Base-by-base conservation (phyloP, 2,888 invertebrate genomes). In the Ceramica pisi region DNA sequence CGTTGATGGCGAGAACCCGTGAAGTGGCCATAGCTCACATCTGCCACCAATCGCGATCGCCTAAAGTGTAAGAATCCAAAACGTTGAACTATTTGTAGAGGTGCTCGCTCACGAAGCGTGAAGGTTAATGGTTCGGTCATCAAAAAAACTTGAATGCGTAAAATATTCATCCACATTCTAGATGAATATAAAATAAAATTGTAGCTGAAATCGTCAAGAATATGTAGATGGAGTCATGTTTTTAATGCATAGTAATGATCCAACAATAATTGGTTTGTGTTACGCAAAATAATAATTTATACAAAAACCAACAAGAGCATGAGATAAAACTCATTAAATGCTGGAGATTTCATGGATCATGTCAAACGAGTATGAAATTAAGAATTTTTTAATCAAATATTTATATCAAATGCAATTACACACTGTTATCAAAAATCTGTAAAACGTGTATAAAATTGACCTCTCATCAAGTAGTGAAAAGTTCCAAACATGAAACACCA, bases 1-100 rank as follows among this genome's bases (percentile, higher is more conserved):
- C 67, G 70, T 76, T 64, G 79, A 71, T 56, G 61, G 72, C 67
- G 55, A 21, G 62, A 67, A 35, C 50, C 51, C 6, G 44, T 72
- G 53, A 66, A 76, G 74, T 69, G 69, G 67, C 55, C 23, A 76
- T 81, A 71, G 71, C 66, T 77, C 75, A 78, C 82, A 82, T 69
- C 77, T 82, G 82, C 53, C 53, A 51, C 72, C 71, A 23, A 53
- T 66, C 46, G 21, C 21, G 23, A 71, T 41, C 9, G 21, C 31
- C 44, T n/a, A 16, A 8, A 19, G 21, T 48, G 0, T 31, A 60
- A 61, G 55, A 64, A 71, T 62, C 51, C 60, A 35, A 56, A 66
- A 31, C 51, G 38, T n/a, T 46, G 14, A 60, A 59, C 53, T 61
- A 41, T 61, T 55, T 48, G 16, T 68, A 48, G 60, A 75, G 61